Conservation (phyloP, 1,140 invertebrate genomes). For the Zaprionus davidi region DNA sequence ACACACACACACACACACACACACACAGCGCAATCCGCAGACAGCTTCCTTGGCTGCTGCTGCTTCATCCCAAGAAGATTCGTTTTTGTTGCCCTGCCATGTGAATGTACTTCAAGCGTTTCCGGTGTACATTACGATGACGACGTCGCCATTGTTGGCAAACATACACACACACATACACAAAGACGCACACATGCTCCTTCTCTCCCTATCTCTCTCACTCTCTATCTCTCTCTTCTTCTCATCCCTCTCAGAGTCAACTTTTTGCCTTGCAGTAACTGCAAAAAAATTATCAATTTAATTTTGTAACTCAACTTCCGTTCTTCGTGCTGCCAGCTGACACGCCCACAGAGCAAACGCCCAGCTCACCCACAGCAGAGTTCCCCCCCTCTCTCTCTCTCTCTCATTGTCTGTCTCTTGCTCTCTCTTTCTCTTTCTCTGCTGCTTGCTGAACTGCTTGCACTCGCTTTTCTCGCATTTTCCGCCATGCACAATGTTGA, state of each 20-base stretch:
- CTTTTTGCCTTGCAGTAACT: conserved; percentile 41
- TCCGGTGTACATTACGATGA: conserved; percentile 78
- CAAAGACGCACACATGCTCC: conserved; percentile 8
- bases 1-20: conserved; percentile 37
- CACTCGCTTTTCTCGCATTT: conserved; percentile 59
- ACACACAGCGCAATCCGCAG: conserved; percentile 43
- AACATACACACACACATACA: conserved; percentile 39
- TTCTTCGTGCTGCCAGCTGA: conserved; percentile 55
- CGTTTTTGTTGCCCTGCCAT: conserved; percentile 63
- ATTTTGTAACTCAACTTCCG: conserved; percentile 83
- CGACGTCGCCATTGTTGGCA: conserved; percentile 72
- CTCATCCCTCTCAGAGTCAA: conserved; percentile 51
- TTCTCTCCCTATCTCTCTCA: not conserved
- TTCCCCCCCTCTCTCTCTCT: not conserved
- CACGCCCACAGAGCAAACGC: conserved; percentile 37
- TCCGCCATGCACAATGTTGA: conserved; percentile 78
- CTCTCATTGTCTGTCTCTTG: not conserved
- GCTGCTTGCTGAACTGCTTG: conserved; percentile 51
- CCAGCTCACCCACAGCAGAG: not conserved
- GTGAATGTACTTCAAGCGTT: conserved; percentile 82
- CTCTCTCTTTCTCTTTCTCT: not conserved
- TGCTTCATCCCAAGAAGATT: conserved; percentile 50
- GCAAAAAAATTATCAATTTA: conserved; percentile 79
- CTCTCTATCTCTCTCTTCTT: not conserved
- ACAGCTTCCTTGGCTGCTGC: conserved; percentile 60